Percentiles rank a stretch among this genome's conserved stretches.
Evolutionary conservation across 2,113 vertebrate species (phyloP).

Genomic region (Cygnus buccinator): DNA sequence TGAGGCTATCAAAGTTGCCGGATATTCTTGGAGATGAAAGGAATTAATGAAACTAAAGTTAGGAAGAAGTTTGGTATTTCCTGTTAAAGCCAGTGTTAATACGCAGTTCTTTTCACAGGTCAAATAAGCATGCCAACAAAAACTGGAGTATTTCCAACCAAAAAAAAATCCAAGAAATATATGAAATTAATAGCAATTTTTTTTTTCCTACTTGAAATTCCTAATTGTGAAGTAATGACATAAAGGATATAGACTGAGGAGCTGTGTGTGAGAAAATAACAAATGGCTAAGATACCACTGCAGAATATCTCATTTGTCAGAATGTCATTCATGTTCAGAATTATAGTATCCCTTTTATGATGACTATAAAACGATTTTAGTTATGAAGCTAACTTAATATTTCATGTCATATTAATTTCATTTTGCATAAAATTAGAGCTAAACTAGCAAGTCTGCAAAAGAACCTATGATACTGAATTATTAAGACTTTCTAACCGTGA

Average conservation of each 20-base stretch:
- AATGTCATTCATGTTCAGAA: neutral
- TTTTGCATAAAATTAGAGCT: slow-evolving; percentile 28
- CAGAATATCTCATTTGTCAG: neutral
- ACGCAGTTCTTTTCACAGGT: neutral
- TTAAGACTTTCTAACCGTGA: neutral
- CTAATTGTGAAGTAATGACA: neutral
- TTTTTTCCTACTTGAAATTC: neutral
- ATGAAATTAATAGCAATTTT: neutral
- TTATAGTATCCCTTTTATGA: neutral
- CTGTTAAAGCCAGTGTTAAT: neutral
- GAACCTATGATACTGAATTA: slow-evolving; percentile 2
- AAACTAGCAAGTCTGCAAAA: slow-evolving; percentile 2
- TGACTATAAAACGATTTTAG: slow-evolving; percentile 5
- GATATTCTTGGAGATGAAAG: neutral
- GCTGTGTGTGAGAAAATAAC: neutral
- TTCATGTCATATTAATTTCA: slow-evolving; percentile 48
- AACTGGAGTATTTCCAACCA: neutral
- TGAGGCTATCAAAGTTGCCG: neutral
- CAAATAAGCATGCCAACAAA: slow-evolving; percentile 3
- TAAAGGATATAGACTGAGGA: neutral
- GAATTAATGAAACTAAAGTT: neutral
- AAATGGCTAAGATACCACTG: neutral
- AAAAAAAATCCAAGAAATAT: neutral
- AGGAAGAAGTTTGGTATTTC: neutral
- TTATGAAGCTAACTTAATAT: slow-evolving; percentile 31